Evolutionary conservation across 2,888 invertebrate species (phyloP), one percentile per base, ranked within the genome.

Genomic region (Agrochola macilenta): DNA sequence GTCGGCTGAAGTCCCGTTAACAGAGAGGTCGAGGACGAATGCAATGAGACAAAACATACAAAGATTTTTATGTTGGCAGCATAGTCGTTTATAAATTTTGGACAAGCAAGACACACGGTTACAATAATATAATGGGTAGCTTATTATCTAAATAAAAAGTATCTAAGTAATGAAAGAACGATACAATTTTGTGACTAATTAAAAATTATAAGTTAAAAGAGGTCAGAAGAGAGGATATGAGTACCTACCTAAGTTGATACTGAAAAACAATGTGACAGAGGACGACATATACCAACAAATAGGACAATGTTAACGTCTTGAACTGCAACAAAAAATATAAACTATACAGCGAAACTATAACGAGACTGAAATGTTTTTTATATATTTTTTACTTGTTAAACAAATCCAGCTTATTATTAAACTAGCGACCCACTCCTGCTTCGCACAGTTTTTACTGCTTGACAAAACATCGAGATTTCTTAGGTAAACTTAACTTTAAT

Each of bases 11-110:
- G 77, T 84, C 54, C 72, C 78, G 72, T 86, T 83, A 83, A 66
- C 39, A 54, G 26, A 78, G 75, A 74, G 76, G 78, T 87, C 85
- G 76, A 85, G 75, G 75, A 85, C 78, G 64, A 78, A 75, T 65
- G 74, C 39, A 52, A 73, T 68, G 49, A 80, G 58, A 73, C 74
- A 78, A 82, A 65, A 65, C 5, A 9, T 54, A 61, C 43, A 23
- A 54, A 46, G 12, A n/a, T 14, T 60, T 46, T 57, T 7, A 20
- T 43, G 30, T 77, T 35, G 12, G 9, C 30, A 35, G 20, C 5
- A 46, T 5, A 20, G 14, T 26, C 23, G 17, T 39, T 58, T 30
- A 57, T 74, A 46, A 46, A 35, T 8, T 74, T 74, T 35, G 9
- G 14, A n/a, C 20, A 46, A 46, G 35, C 20, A 26, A 61, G 17